Evolutionary conservation across 2,797 vertebrate species (phyloP).

Genomic region (Artibeus jamaicensis): DNA sequence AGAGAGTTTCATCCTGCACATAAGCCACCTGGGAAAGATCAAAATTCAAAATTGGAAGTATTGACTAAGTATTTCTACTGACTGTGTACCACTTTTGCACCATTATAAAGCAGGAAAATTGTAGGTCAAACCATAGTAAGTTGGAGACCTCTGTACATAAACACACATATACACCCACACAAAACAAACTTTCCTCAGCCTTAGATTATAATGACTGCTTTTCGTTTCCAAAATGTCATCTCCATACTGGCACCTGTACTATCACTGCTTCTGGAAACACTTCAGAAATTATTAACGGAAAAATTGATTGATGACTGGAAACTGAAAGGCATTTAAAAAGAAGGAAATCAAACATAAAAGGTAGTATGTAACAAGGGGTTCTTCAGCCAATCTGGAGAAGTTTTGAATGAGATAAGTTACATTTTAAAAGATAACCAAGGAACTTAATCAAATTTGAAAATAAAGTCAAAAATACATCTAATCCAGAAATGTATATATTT

Average conservation of each 20-base stretch:
- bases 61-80: not conserved
- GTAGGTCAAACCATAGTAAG: not conserved
- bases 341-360: conserved; percentile 10
- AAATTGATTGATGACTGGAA: conserved; percentile 16
- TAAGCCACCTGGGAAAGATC: not conserved
- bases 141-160: not conserved
- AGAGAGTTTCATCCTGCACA: not conserved
- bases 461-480: not conserved
- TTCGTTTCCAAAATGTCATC: conserved; percentile 42
- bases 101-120: not conserved
- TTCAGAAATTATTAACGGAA: conserved; percentile 19
- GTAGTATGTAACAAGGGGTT: not conserved
- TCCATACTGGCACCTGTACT: not conserved
- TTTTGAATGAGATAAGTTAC: not conserved
- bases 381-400: not conserved
- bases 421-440: conserved; percentile 21
- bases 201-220: conserved; percentile 27
- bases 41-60: not conserved
- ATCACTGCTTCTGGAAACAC: conserved; percentile 34
- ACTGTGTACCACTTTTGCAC: not conserved
- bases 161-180: no score
- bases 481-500: not conserved
- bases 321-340: conserved; percentile 6
- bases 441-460: conserved; percentile 9
- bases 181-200: conserved; percentile 4